These are phyloP conservation scores for Aphidius ervi DNA, from an alignment of 1,140 invertebrate genomes.

Conservation along the genomic window DNA sequence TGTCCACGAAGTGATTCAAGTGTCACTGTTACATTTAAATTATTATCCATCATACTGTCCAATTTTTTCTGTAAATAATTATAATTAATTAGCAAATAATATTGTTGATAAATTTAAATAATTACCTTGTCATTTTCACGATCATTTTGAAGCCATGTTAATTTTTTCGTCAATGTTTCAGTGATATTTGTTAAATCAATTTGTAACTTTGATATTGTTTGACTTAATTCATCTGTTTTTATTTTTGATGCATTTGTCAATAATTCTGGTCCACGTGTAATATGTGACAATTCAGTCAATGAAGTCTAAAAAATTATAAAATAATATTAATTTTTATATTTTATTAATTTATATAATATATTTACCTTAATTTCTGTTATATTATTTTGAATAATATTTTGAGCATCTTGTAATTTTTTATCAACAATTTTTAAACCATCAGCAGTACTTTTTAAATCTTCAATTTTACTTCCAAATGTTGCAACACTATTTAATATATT, in stretches of 20 bases:
- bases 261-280: constrained; percentile 37
- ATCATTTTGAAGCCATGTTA: constrained; percentile 50
- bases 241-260: constrained; percentile 44
- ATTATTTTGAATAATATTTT: constrained; percentile 44
- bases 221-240: constrained; percentile 45
- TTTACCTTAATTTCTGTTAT: constrained; percentile 49
- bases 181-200: constrained; percentile 49
- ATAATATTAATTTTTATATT: constrained; percentile 4
- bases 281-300: constrained; percentile 36
- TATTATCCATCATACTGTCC: constrained; percentile 42
- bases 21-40: constrained; percentile 43
- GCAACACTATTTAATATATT: constrained; percentile 56
- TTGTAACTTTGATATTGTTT: constrained; percentile 39
- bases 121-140: constrained; percentile 51
- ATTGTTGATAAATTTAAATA: constrained; percentile 20
- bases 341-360: neutral
- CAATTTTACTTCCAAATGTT: constrained; percentile 57
- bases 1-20: constrained; percentile 45
- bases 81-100: constrained; percentile 5
- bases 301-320: constrained; percentile 31
- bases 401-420: constrained; percentile 39
- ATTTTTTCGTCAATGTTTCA: constrained; percentile 46
- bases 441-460: constrained; percentile 46
- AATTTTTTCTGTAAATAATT: constrained; percentile 40
- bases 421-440: constrained; percentile 44